Conservation (phyloP, 2,113 vertebrate species). For the Festucalex cinctus region DNA sequence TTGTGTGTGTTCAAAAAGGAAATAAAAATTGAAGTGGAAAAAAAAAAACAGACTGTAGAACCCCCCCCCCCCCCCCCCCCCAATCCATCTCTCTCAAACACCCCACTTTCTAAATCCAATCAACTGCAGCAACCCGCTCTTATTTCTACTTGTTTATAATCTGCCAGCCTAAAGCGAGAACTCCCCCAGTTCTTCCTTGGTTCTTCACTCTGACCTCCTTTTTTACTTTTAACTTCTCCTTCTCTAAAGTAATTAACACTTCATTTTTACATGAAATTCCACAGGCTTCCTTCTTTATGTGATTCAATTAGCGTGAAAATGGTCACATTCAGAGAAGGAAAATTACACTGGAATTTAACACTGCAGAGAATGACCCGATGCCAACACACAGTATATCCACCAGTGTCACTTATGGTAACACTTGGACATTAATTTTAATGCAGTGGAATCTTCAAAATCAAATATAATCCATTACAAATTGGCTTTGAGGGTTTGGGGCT, state of each 20-base stretch:
- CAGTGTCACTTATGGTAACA: neutral
- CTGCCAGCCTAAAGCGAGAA: slow-evolving; percentile 36
- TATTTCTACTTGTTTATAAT: slow-evolving; percentile 48
- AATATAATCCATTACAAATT: no score
- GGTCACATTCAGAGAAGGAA: slow-evolving; percentile 13
- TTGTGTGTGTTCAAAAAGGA: no score
- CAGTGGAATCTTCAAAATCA: no score
- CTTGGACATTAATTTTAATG: no score
- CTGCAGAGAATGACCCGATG: neutral
- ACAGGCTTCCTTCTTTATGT: slow-evolving; percentile 5
- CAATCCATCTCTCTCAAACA: slow-evolving; percentile 3
- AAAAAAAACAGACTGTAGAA: neutral
- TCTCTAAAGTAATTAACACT: slow-evolving; percentile 33
- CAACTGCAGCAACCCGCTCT: slow-evolving; percentile 3
- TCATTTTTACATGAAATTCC: slow-evolving; percentile 8
- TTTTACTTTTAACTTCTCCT: slow-evolving; percentile 29
- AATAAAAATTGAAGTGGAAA: no score
- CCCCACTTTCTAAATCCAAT: neutral
- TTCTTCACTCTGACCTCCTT: slow-evolving; percentile 57
- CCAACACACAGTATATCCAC: neutral
- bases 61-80: neutral
- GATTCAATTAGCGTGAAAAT: slow-evolving; percentile 27
- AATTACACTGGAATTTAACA: slow-evolving; percentile 11
- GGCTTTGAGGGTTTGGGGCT: no score
- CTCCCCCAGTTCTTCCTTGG: slow-evolving; percentile 19